A percentile compares a stretch with the other conserved stretches of the same genome.
Conservation (phyloP, 2,888 invertebrate species). For the Dryadula phaetusa region DNA sequence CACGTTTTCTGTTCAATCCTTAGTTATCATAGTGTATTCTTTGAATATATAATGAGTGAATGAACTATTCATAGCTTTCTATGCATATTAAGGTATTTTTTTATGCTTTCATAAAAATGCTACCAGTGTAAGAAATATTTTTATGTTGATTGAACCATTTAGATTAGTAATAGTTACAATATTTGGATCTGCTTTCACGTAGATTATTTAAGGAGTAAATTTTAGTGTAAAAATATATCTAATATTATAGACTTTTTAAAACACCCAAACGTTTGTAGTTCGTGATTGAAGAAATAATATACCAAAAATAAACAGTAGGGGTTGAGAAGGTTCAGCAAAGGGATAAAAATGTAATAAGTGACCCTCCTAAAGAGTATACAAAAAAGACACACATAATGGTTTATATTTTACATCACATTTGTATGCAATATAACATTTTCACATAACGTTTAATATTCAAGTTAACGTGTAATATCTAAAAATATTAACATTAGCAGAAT, state of each 20-base stretch:
- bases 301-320: constrained; percentile 67
- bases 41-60: constrained; percentile 28
- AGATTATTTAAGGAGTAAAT: no score
- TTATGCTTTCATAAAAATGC: background rate
- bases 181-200: no score
- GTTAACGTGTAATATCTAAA: background rate
- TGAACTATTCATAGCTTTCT: constrained; percentile 21
- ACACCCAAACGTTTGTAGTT: no score
- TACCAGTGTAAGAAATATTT: background rate
- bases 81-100: constrained; percentile 21
- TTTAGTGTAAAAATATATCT: no score
- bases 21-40: constrained; percentile 29
- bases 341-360: constrained; percentile 44
- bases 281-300: constrained; percentile 62
- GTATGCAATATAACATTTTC: background rate
- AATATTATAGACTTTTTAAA: no score
- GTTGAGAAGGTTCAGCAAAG: constrained; percentile 62
- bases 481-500: no score
- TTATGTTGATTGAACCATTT: background rate
- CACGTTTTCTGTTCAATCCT: constrained; percentile 14
- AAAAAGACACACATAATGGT: constrained; percentile 10
- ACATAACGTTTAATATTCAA: background rate
- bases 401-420: background rate
- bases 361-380: background rate
- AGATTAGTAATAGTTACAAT: no score